Evolutionary conservation across 2,797 vertebrate species (phyloP), one percentile per base, ranked within the genome.

Genomic region (Valencia hispanica): DNA sequence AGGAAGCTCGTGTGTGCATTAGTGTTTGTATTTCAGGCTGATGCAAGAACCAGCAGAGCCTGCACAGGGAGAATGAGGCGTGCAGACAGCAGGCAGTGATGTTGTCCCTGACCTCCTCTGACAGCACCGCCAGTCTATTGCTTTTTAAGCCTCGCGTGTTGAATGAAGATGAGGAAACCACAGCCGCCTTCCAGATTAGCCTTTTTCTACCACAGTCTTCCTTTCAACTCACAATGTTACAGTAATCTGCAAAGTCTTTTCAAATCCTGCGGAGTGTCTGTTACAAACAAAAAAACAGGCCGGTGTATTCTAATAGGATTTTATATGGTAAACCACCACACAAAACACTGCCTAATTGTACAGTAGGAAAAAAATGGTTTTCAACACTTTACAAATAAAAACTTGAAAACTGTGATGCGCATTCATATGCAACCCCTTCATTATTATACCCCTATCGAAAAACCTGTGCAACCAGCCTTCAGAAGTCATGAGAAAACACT

Each of bases 101-200:
- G 81, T 83, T 83, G 75, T 17, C 20, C 8, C 74, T 77, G 80
- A 84, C 85, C 79, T 68, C 76, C 80, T 70, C 77, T 76, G 80
- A 70, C 76, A 79, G 72, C 78, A 79, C 81, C 82, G 70, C 30
- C 34, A 9, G 57, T 61, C 74, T 7, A 36, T 25, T 66, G 66
- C 69, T 75, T 76, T 82, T 55, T 86, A 59, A 87, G 85, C 72
- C 66, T 5, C 2, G 50, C 72, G 84, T 68, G 79, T 47, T 65
- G 81, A 92, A 84, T 87, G 75, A 79, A 65, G 71, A 89, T 79
- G 81, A 83, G 81, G 79, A 82, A 84, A 61, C 74, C 39, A 55
- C 61, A 61, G 76, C 50, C 18, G 32, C 51, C 57, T 77, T 34
- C 5, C 36, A 82, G 78, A 79, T 89, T 77, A 82, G 59, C 63